Conservation (phyloP, 2,113 vertebrate genomes). For the Rhinoderma darwinii region DNA sequence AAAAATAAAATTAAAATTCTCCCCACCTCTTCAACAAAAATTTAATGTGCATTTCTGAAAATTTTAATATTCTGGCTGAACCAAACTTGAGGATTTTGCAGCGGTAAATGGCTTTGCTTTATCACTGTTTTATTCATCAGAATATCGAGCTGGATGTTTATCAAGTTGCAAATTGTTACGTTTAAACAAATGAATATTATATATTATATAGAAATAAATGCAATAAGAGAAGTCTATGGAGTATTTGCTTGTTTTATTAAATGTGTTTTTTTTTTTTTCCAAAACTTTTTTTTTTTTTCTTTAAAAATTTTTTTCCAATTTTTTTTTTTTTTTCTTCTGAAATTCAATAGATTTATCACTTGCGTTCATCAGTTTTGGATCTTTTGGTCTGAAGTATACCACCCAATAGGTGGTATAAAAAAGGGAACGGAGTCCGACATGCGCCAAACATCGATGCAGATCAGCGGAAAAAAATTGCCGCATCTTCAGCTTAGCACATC, state of each 20-base stretch:
- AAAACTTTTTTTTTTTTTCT: no score
- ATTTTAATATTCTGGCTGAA: conserved; percentile 31
- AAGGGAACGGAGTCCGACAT: no score
- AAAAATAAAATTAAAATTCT: neutral
- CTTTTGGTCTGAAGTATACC: no score
- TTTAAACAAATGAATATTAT: conserved; percentile 66
- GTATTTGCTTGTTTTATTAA: neutral
- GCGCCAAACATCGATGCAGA: no score
- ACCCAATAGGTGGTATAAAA: no score
- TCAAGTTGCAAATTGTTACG: conserved; percentile 73
- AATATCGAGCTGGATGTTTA: conserved; percentile 71
- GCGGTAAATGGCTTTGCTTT: conserved; percentile 62
- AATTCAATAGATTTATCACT: no score
- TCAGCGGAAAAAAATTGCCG: no score
- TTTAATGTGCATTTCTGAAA: conserved; percentile 43
- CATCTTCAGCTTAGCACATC: no score
- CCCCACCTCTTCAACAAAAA: neutral
- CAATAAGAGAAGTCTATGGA: conserved; percentile 67
- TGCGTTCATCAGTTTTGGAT: no score
- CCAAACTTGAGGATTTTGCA: conserved; percentile 60
- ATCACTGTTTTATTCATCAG: conserved; percentile 73
- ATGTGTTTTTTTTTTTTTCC: no score
- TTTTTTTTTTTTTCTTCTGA: no score
- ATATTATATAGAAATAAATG: conserved; percentile 73
- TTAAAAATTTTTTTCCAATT: no score